Conservation (phyloP, 2,797 vertebrate species). For the Scolopax rusticola region DNA sequence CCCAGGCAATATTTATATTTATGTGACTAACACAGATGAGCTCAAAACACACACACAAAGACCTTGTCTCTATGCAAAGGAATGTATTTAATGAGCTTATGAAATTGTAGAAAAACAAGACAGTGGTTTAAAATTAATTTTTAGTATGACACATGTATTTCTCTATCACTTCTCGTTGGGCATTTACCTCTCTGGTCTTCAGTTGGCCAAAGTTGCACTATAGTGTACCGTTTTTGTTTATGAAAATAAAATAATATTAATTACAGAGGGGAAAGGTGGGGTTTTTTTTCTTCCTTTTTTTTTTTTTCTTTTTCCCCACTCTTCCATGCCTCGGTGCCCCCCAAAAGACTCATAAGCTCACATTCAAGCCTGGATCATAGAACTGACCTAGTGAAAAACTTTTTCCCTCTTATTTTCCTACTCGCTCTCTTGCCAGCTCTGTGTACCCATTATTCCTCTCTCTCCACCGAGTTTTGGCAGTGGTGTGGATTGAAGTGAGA, state of each 20-base stretch:
- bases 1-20: neutral
- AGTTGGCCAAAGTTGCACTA: neutral
- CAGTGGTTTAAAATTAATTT: neutral
- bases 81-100: neutral
- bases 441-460: neutral
- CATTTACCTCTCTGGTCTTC: neutral
- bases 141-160: neutral
- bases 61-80: neutral
- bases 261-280: neutral
- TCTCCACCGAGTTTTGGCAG: neutral
- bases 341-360: neutral
- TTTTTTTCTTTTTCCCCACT: neutral
- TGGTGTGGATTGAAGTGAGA: neutral
- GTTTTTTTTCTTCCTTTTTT: fast-evolving
- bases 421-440: neutral
- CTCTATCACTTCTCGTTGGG: neutral
- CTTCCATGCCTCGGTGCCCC: neutral
- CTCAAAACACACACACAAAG: neutral
- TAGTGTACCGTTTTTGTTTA: neutral
- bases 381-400: neutral
- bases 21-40: neutral
- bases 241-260: neutral
- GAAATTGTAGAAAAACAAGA: neutral
- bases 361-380: neutral
- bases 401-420: neutral